Evolutionary conservation across 1,140 invertebrate species (phyloP), one percentile per base, ranked within the genome.

Genomic region (Sinella curviseta): DNA sequence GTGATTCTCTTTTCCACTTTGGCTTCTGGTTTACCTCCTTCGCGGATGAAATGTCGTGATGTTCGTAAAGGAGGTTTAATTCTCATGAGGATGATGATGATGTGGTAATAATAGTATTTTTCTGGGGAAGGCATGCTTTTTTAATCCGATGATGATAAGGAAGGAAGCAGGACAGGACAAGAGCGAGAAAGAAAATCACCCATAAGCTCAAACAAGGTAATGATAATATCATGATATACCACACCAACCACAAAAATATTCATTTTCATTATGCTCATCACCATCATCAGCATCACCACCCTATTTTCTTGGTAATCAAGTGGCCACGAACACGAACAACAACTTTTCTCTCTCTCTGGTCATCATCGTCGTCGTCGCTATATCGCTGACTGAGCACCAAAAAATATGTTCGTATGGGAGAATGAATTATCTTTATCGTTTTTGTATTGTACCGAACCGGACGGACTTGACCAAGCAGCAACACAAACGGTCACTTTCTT

Each of bases 181-280:
- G n/a, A n/a, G n/a, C n/a, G n/a, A n/a, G n/a, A n/a, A n/a, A n/a
- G n/a, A n/a, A n/a, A n/a, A n/a, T n/a, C n/a, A n/a, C n/a, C 24
- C 55, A 60, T 60, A 70, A 30, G 30, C 31, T 48, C 20, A 8
- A 70, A 70, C 65, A 33, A 70, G 65, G 30, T 70, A 70, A 70
- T 70, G 65, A 70, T 70, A 70, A 33, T 70, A 70, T 70, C 65
- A 70, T 70, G 65, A 70, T 70, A 70, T 33, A 70, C 30, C 65
- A 70, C 65, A 70, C 31, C 65, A 70, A 65, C 57, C 16, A 65
- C 57, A 65, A 65, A 26, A 26, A 65, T 65, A 65, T 20, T 48
- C 39, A 48, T 48, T 48, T 48, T 48, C 20, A 12, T 48, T 48
- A 48, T 48, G n/a, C n/a, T n/a, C n/a, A n/a, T 48, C 39, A 48